Conservation (phyloP, 2,797 vertebrate genomes). For the Bradypus variegatus region DNA sequence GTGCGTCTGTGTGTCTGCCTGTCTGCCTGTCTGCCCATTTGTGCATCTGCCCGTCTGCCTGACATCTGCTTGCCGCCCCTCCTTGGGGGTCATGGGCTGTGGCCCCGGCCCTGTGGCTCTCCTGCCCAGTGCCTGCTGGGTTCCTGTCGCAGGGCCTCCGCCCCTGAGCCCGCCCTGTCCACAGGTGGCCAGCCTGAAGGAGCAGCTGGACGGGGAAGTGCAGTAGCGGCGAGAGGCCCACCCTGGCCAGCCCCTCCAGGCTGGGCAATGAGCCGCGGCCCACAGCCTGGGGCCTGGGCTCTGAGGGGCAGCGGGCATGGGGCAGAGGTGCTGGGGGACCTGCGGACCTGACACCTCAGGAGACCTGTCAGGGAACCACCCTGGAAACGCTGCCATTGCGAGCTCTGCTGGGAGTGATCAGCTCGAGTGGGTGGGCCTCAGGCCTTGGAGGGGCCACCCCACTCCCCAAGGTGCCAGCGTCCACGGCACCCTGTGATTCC, state of each 20-base stretch:
- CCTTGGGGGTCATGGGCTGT: rapidly evolving
- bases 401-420: rapidly evolving
- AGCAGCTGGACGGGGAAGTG: conserved; percentile 78
- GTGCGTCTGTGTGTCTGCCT: too few relatives aligned
- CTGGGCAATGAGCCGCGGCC: conserved; percentile 52
- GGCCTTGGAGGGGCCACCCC: neutral
- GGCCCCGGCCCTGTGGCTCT: neutral
- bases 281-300: rapidly evolving
- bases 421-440: rapidly evolving
- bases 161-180: neutral
- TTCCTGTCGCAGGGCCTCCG: rapidly evolving
- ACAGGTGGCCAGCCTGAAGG: conserved; percentile 77
- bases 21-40: neutral
- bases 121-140: neutral
- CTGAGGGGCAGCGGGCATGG: too few relatives aligned
- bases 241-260: conserved; percentile 70
- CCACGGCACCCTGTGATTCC: rapidly evolving
- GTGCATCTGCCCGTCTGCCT: too few relatives aligned
- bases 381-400: rapidly evolving
- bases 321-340: neutral
- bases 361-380: too few relatives aligned
- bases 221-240: conserved; percentile 67
- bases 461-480: rapidly evolving
- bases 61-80: rapidly evolving
- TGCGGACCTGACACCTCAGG: neutral